Base-by-base conservation (phyloP, 2,797 vertebrate species). In the Smutsia gigantea region DNA sequence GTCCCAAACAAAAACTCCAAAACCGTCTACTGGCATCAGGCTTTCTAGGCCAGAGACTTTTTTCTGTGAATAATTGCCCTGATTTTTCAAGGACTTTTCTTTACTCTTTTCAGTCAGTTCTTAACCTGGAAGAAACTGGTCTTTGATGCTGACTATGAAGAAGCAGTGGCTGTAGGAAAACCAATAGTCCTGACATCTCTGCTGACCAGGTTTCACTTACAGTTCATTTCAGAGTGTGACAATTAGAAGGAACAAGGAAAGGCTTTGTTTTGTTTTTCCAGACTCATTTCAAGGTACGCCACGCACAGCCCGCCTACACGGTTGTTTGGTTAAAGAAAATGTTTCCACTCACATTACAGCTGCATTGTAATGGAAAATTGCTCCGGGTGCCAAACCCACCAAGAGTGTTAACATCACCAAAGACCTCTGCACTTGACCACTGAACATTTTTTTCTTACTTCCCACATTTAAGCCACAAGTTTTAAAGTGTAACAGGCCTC, bases 291-390 rank as follows among this genome's bases (percentile, higher is more conserved):
- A 96, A 95, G 93, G 94, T 94, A 94, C 78, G 69, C 94, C 92
- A 84, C 79, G 63, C 64, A 37, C 31, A 61, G 75, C 61, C 95
- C 95, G 96, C 88, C 93, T 93, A 49, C 42, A 57, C 0, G 3
- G 75, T 90, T 94, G 88, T 95, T 96, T 87, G 91, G 93, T 87
- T 96, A 95, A 97, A 95, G 98, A 97, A 97, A 98, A 98, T 96
- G 92, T 95, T 98, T 97, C 96, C 89, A 95, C 89, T 97, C 82
- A 68, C 88, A 96, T 97, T 96, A 74, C 23, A 94, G 88, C 12
- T 96, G 94, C 95, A 94, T 90, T 93, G 96, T 97, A 98, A 98
- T 97, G 98, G 94, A 98, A 98, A 98, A 98, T 97, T 2, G 31
- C 94, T 97, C 97, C 86, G 29, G 96, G 95, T 97, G 95, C 97